Percentiles rank a stretch among this genome's conserved stretches.
These are phyloP conservation scores for Dermatophagoides farinae DNA, from an alignment of 1,140 invertebrate genomes.

Conservation along the genomic window DNA sequence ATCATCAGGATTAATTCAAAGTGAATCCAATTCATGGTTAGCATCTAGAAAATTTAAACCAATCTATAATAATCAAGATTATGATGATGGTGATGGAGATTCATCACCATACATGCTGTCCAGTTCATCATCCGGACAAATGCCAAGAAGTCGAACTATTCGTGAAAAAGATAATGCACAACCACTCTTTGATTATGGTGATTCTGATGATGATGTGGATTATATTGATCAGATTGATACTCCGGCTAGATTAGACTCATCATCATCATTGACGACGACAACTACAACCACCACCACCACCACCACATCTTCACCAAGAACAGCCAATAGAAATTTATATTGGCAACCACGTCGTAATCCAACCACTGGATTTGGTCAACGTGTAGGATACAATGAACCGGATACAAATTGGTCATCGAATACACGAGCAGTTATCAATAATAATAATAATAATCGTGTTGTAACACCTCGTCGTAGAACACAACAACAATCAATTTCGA, in stretches of 20 bases:
- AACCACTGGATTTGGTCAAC: slow-evolving; percentile 9
- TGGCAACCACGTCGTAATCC: neutral
- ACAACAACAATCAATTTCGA: neutral
- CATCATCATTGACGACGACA: neutral
- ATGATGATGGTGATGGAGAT: slow-evolving; percentile 6
- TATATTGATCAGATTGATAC: neutral
- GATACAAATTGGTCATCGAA: neutral
- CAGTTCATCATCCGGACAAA: neutral
- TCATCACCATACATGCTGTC: neutral
- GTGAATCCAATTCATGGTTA: neutral
- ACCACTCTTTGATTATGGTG: slow-evolving; percentile 5
- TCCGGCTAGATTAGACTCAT: no score
- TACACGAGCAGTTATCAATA: neutral
- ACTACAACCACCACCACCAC: neutral
- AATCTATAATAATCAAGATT: slow-evolving; percentile 15
- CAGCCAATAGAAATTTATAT: neutral
- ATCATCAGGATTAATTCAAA: neutral
- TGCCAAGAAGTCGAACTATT: slow-evolving; percentile 2
- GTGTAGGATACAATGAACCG: neutral
- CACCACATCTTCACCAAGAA: neutral
- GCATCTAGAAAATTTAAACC: slow-evolving; percentile 5
- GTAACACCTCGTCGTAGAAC: neutral
- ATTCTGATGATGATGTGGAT: neutral
- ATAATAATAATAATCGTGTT: neutral
- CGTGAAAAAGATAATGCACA: slow-evolving; percentile 6